These are phyloP conservation scores for Poecilia gillii DNA, from an alignment of 2,797 vertebrate species.

Conservation along the genomic window DNA sequence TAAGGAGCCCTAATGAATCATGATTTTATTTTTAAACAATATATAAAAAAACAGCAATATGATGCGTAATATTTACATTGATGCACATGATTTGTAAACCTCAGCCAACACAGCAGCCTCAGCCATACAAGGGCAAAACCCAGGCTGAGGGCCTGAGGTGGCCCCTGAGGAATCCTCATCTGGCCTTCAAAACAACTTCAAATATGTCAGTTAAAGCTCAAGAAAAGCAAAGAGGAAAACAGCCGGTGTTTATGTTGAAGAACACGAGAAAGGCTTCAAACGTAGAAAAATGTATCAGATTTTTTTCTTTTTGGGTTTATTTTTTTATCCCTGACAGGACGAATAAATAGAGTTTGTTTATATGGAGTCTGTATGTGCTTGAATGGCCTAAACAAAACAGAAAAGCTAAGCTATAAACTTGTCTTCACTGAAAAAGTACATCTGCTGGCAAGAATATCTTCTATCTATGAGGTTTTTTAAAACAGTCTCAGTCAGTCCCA, in stretches of 20 bases:
- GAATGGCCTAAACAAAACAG: not conserved
- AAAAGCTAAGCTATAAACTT: not conserved
- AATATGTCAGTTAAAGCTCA: not conserved
- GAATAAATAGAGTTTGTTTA: not conserved
- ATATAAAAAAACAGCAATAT: not conserved
- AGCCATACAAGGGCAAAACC: slow-evolving; percentile 5
- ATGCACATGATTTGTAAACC: slow-evolving; percentile 1
- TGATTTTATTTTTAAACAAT: not conserved
- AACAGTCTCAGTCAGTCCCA: not conserved
- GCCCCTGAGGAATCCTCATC: slow-evolving; percentile 1
- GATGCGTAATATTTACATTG: not conserved
- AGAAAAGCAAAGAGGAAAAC: not conserved
- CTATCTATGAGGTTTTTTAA: not conserved
- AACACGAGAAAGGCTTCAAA: not conserved
- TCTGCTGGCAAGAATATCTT: not conserved
- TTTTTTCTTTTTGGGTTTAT: not conserved
- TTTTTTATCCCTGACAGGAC: not conserved
- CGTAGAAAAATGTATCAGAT: not conserved
- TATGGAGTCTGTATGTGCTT: not conserved
- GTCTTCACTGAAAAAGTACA: not conserved
- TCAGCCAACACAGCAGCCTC: not conserved
- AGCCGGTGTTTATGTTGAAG: not conserved
- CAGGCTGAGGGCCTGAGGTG: not conserved
- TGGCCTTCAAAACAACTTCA: slow-evolving; percentile 2
- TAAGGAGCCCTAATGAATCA: not conserved